phyloP scores from a whole-genome alignment of 2,888 invertebrate genomes.

The Drosophila prolongata region DNA sequence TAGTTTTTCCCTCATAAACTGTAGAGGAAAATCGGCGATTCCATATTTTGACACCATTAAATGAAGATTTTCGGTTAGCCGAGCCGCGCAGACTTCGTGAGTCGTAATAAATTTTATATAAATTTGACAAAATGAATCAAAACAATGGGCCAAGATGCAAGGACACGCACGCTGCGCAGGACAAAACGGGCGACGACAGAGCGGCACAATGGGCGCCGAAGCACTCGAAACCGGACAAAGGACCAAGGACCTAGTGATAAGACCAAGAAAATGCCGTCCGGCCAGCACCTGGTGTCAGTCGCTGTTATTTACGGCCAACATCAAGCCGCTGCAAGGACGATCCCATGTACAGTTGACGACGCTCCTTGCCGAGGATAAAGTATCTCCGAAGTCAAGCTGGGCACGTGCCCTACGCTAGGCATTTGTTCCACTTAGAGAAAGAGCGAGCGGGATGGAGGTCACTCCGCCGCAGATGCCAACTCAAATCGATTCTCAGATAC shows the following conservation, averaged over 20 bases:
- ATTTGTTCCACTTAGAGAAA: conserved; percentile 37
- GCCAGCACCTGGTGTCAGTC: conserved; percentile 71
- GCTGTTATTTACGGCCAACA: conserved; percentile 48
- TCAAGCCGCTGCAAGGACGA: conserved; percentile 42
- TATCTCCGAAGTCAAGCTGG: conserved; percentile 44
- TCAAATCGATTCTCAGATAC: conserved; percentile 30
- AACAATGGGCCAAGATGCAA: conserved; percentile 69
- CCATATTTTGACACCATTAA: conserved; percentile 74
- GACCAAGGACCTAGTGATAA: conserved; percentile 53
- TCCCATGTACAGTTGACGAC: conserved; percentile 59
- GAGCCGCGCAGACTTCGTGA: conserved; percentile 51
- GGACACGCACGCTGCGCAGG: conserved; percentile 63
- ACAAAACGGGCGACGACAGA: conserved; percentile 58
- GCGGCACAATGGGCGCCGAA: conserved; percentile 60
- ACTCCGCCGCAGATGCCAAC: conserved; percentile 34
- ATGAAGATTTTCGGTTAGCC: conserved; percentile 55
- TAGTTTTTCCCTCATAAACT: conserved; percentile 34
- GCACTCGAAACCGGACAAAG: conserved; percentile 43
- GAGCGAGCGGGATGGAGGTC: conserved; percentile 7
- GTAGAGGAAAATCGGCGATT: not conserved
- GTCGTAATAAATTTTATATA: conserved; percentile 80
- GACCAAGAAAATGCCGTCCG: conserved; percentile 50
- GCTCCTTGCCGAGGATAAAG: conserved; percentile 14
- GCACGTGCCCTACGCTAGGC: conserved; percentile 58
- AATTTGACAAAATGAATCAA: conserved; percentile 80